Evolutionary conservation across 2,797 vertebrate species (phyloP), one percentile per base, ranked within the genome.

Genomic region (Ctenosaura bakeri): DNA sequence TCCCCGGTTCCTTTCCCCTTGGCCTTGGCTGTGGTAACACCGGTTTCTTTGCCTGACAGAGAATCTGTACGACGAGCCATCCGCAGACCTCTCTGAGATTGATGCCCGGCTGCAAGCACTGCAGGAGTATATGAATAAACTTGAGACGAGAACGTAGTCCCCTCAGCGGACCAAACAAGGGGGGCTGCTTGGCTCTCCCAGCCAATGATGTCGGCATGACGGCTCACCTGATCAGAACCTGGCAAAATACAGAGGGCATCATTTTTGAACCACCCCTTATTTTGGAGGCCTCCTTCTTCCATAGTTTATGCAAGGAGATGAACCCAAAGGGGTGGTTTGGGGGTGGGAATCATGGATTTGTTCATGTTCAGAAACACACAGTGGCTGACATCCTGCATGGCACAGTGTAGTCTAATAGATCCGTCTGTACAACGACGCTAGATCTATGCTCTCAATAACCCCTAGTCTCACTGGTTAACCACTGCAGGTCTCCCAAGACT

Each of bases 61-160:
- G 86, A 98, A 97, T 94, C 97, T 96, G 69, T 93, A 97, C 0
- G 97, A 96, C 26, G 92, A 98, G 71, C 97, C 97, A 0, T 97
- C 97, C 0, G 97, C 97, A 0, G 98, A 99, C 94, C 97, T 99
- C 87, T 98, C 98, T 0, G 98, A 99, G 94, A 99, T 99, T 0
- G 98, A 99, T 1, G 98, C 98, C 46, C 97, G 98, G 71, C 97
- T 99, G 79, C 98, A 98, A 95, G 98, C 98, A 0, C 96, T 99
- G 90, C 98, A 99, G 96, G 98, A 98, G 22, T 99, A 98, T 96
- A 98, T 99, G 98, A 98, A 97, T 91, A 98, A 97, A 62, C 95
- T 99, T 94, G 98, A 98, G 92, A 98, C 98, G 0, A 96, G 97
- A 89, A 97, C 96, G 24, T 98, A 96, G 94, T 83, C 16, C 16